These are phyloP conservation scores for Paguma larvata DNA, from an alignment of 2,797 vertebrate genomes.

Conservation along the genomic window DNA sequence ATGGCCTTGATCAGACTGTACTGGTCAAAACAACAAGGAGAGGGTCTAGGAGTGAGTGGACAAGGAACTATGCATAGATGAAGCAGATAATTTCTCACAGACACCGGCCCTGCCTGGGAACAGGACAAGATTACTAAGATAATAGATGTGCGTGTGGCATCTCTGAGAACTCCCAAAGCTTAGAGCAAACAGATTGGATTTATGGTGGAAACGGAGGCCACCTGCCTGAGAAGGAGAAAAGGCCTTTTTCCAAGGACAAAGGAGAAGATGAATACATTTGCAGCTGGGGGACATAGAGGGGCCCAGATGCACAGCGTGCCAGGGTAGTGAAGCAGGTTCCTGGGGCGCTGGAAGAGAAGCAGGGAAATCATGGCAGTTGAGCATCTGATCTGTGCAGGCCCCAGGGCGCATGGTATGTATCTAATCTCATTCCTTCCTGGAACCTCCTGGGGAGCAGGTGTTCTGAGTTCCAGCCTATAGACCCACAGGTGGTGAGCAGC, in stretches of 20 bases:
- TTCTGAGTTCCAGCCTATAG: background rate
- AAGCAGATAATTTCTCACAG: background rate
- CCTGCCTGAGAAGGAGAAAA: background rate
- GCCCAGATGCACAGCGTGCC: background rate
- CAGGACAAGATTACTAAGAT: conserved; percentile 22
- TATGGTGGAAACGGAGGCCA: background rate
- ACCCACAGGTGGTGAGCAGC: background rate
- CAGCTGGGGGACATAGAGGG: background rate
- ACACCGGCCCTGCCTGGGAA: background rate
- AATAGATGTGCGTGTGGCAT: background rate
- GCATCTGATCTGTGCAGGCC: background rate
- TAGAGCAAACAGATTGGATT: conserved; percentile 13
- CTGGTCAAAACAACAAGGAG: background rate
- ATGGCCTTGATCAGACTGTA: background rate
- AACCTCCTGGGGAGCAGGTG: background rate
- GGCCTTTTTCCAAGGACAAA: conserved; percentile 8
- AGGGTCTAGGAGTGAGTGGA: rapidly evolving
- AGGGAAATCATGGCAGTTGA: too few relatives aligned
- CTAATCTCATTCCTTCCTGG: background rate
- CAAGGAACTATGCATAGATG: background rate
- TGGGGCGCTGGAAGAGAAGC: background rate
- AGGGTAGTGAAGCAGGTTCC: background rate
- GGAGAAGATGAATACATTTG: background rate
- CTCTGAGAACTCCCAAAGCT: background rate
- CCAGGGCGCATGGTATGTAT: rapidly evolving